These are phyloP conservation scores for Cossypha caffra DNA, from an alignment of 2,797 vertebrate genomes.

Conservation along the genomic window DNA sequence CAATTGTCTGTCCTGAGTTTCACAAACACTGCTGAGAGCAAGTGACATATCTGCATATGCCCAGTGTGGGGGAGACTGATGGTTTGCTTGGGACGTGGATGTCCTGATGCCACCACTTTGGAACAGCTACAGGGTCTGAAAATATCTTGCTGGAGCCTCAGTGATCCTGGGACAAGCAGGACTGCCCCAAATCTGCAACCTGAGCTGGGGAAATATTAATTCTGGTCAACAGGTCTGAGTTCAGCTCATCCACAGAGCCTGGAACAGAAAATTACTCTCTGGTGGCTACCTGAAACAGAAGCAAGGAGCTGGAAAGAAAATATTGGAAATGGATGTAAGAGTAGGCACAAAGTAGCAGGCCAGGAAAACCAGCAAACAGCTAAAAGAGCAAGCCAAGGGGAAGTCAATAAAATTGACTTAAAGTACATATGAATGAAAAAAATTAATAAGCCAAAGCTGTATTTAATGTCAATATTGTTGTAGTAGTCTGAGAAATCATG, in stretches of 20 bases:
- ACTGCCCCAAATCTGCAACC: neutral
- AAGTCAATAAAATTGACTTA: constrained; percentile 58
- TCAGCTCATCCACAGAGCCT: neutral
- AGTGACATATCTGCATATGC: neutral
- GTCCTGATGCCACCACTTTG: neutral
- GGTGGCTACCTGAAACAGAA: neutral
- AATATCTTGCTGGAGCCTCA: neutral
- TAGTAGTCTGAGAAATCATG: constrained; percentile 46
- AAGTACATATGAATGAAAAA: constrained; percentile 61
- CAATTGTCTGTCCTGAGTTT: neutral
- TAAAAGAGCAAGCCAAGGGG: constrained; percentile 33
- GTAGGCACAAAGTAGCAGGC: neutral
- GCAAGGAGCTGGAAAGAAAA: neutral
- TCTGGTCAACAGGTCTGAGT: neutral
- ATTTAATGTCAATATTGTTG: constrained; percentile 61
- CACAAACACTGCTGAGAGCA: neutral
- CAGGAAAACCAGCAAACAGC: neutral
- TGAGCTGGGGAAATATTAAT: neutral
- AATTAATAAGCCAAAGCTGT: constrained; percentile 56
- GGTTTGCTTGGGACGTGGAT: neutral
- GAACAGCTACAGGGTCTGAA: neutral
- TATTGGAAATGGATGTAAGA: neutral
- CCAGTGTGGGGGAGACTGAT: neutral
- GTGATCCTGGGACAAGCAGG: neutral
- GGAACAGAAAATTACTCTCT: neutral